Base-by-base conservation (phyloP, 1,140 invertebrate genomes). In the Atta colombica region DNA sequence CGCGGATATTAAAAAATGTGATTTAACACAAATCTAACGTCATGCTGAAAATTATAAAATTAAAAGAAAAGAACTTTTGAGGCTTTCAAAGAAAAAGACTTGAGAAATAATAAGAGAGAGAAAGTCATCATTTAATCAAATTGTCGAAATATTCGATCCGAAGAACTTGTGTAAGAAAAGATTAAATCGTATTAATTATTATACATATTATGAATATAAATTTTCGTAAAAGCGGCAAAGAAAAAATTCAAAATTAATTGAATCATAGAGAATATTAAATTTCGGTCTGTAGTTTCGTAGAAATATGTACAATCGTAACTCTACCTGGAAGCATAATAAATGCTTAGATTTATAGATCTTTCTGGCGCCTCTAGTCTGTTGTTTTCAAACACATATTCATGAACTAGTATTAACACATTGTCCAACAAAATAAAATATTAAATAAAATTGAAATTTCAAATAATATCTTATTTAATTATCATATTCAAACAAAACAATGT, bases 311-410 rank as follows among this genome's bases (percentile, higher is more conserved):
- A 78, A 80, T 53, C 39, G 49, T 51, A 51, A 45, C 10, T 14
- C 28, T 68, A 66, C 51, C 45, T 35, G 21, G 77, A n/a, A 25
- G 18, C 58, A 49, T 31, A 80, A 6, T 66, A 78, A 68, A 80
- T 65, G 49, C 18, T 66, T 14, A 28, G 8, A 39, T 77, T 63
- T 77, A 66, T 68, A 80, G 31, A 80, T 80, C 63, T 55, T 80
- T 58, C 77, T 80, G 49, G 31, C 49, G 28, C 14, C 49, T 80
- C 31, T 39, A 7, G 31, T 69, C 49, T 55, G 28, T 53, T 53
- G 77, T 80, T 69, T 68, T 10, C 21, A 8, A 35, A 45, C 35
- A 55, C 12, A 35, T 18, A 71, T 16, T 69, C 25, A 28, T 7
- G 8, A 45, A 45, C 8, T 45, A 10, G 39, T 45, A 10, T 45